phyloP scores from a whole-genome alignment of 2,113 vertebrate genomes.

The Trichomycterus rosablanca region DNA sequence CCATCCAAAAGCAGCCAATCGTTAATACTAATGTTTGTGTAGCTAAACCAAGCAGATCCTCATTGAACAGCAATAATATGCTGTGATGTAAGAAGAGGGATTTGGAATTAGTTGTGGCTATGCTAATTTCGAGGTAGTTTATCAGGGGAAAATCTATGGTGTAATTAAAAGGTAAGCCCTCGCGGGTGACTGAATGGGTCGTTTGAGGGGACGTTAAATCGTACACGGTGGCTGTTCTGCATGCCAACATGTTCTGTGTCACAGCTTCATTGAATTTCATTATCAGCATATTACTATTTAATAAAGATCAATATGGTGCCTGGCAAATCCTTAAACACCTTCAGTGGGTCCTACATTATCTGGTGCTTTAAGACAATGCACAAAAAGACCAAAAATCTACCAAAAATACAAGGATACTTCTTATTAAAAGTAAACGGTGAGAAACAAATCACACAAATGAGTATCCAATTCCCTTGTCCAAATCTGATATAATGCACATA shows the following conservation, averaged over 20 bases:
- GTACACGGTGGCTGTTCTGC: slow-evolving; percentile 46
- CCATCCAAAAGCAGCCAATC: slow-evolving; percentile 90
- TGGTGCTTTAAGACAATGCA: background rate
- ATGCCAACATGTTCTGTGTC: slow-evolving; percentile 72
- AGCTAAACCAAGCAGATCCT: slow-evolving; percentile 83
- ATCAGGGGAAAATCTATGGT: slow-evolving; percentile 88
- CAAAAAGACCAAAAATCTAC: no score
- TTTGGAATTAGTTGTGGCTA: slow-evolving; percentile 75
- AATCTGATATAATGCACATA: no score
- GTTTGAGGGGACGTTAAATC: slow-evolving; percentile 73
- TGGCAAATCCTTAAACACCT: slow-evolving; percentile 35
- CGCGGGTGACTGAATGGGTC: slow-evolving; percentile 57
- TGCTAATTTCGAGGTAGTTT: slow-evolving; percentile 86
- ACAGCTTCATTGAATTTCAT: slow-evolving; percentile 65
- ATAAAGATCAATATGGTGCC: slow-evolving; percentile 64
- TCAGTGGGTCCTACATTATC: slow-evolving; percentile 33
- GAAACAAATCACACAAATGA: no score
- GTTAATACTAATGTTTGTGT: slow-evolving; percentile 99
- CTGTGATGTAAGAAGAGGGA: slow-evolving; percentile 54
- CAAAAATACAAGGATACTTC: no score
- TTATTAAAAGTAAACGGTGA: no score
- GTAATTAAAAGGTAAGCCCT: slow-evolving; percentile 82
- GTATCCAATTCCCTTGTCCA: no score
- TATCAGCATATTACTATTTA: slow-evolving; percentile 61
- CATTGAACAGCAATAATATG: slow-evolving; percentile 82